A percentile compares a stretch with the other conserved stretches of the same genome.
phyloP scores from a whole-genome alignment of 2,888 invertebrate genomes.

The Ashinkailepas kermadecensis region DNA sequence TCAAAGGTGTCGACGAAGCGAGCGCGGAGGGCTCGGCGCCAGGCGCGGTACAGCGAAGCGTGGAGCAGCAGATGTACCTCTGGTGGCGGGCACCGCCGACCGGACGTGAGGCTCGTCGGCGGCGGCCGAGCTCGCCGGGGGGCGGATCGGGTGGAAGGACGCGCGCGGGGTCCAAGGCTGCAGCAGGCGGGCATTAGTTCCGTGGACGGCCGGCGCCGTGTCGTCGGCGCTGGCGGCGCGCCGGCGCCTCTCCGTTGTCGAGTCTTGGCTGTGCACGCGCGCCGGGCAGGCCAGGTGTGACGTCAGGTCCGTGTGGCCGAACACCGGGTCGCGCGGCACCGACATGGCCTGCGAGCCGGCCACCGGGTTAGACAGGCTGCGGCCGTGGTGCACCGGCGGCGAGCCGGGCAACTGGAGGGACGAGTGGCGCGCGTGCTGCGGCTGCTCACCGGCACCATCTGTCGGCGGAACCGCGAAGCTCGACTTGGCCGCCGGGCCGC shows the following conservation, averaged over 20 bases:
- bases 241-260: neutral
- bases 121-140: neutral
- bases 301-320: slow-evolving; percentile 13
- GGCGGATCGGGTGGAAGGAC: neutral
- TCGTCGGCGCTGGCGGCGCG: slow-evolving; percentile 1
- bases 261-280: neutral
- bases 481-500: neutral
- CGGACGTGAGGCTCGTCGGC: neutral
- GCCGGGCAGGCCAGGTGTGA: slow-evolving; percentile 8
- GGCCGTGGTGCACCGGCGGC: neutral
- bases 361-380: slow-evolving; percentile 14
- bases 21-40: neutral
- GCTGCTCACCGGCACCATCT: slow-evolving; percentile 11
- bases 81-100: neutral
- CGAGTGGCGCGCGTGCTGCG: slow-evolving; percentile 17
- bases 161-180: neutral
- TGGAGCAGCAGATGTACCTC: neutral
- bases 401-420: neutral
- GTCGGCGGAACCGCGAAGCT: neutral
- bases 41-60: neutral
- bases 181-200: neutral
- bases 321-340: slow-evolving; percentile 9
- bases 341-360: slow-evolving; percentile 16
- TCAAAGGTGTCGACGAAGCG: neutral
- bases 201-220: neutral